Base-by-base conservation (phyloP, 2,888 invertebrate genomes). In the Exocentrus adspersus region DNA sequence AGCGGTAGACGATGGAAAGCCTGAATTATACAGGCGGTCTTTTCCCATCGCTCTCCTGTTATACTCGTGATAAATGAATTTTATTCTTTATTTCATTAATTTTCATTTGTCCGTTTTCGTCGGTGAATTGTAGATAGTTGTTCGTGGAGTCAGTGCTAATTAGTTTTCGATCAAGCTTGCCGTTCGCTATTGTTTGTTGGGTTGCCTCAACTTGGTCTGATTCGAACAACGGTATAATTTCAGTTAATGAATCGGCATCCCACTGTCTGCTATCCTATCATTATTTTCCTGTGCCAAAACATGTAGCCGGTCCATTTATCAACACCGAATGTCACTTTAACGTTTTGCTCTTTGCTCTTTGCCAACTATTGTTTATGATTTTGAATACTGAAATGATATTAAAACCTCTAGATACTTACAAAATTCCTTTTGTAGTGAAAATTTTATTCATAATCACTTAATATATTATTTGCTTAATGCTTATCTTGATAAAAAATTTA, bases 81-180 rank as follows among this genome's bases (percentile, higher is more conserved):
- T 76, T 75, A 74, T 76, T 61, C 68, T 71, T 73, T 72, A 78
- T 77, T 79, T 76, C 73, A 81, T 81, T 79, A 81, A 80, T 81
- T 80, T 79, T 74, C 80, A 80, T 81, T 80, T 72, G 73, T 71
- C 78, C 75, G 74, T 72, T 75, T 77, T 78, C 75, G 75, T 78
- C 77, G 78, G 75, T 76, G 77, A 78, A 76, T 76, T 75, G 76
- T 63, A 57, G 43, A 57, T 48, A 62, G 54, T 54, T 53, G 53
- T 43, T 58, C 62, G 65, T 56, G 42, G 58, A 57, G 72, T 72
- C 68, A 64, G 62, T 67, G 66, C 73, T 77, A 76, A 77, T 77
- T 77, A 77, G 69, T 71, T 76, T 75, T 76, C 74, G 75, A 77
- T 76, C 73, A 61, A 28, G 62, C 43, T 54, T 28, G 62, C 52